Percentiles rank a stretch among this genome's conserved stretches.
phyloP scores from a whole-genome alignment of 2,888 invertebrate genomes.

The Melipona bicolor region DNA sequence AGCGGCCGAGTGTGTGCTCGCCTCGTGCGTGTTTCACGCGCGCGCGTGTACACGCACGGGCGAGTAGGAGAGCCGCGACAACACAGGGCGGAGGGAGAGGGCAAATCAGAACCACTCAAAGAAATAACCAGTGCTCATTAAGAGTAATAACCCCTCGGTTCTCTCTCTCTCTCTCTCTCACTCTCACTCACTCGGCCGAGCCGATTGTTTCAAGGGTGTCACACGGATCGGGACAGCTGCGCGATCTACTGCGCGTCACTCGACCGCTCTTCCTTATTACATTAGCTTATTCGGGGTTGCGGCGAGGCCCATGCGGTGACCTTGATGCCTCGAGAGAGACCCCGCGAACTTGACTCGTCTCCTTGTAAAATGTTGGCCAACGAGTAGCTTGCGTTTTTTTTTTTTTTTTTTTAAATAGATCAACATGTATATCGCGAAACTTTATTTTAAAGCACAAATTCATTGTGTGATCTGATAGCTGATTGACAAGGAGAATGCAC shows the following conservation, averaged over 20 bases:
- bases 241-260: slow-evolving; percentile 67
- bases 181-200: slow-evolving; percentile 56
- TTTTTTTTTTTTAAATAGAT: neutral
- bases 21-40: slow-evolving; percentile 14
- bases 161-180: neutral
- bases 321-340: slow-evolving; percentile 41
- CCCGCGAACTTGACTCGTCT: neutral
- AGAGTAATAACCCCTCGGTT: slow-evolving; percentile 80
- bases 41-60: slow-evolving; percentile 17
- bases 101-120: slow-evolving; percentile 83
- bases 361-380: too few species aligned
- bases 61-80: slow-evolving; percentile 41
- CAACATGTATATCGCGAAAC: too few species aligned
- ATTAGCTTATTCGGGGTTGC: slow-evolving; percentile 63
- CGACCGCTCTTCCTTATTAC: slow-evolving; percentile 77
- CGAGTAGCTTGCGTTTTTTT: neutral
- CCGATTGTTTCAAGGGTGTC: slow-evolving; percentile 83
- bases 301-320: slow-evolving; percentile 41
- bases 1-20: slow-evolving; percentile 38
- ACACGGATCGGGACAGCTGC: slow-evolving; percentile 74
- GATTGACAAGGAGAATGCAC: too few species aligned
- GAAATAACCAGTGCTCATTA: slow-evolving; percentile 83
- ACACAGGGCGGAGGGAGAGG: slow-evolving; percentile 55
- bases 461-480: too few species aligned
- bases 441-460: too few species aligned